These are phyloP conservation scores for Mechanitis messenoides DNA, from an alignment of 2,888 invertebrate species.

Conservation along the genomic window DNA sequence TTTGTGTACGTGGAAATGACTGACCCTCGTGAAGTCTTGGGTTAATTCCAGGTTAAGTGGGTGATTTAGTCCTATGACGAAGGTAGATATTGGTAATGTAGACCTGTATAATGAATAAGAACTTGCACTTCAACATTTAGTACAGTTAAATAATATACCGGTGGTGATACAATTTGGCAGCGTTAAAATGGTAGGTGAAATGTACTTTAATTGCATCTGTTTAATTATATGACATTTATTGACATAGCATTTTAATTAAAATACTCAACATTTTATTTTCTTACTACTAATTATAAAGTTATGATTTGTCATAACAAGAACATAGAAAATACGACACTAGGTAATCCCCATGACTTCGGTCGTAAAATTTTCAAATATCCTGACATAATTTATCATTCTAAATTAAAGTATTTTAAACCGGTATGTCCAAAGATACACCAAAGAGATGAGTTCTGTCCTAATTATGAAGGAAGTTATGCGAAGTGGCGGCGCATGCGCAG, in stretches of 20 bases:
- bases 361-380: too few relatives aligned
- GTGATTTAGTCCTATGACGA: not conserved
- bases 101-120: not conserved
- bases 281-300: too few relatives aligned
- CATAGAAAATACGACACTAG: too few relatives aligned
- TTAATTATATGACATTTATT: conserved; percentile 1
- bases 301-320: too few relatives aligned
- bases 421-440: too few relatives aligned
- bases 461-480: conserved; percentile 41
- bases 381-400: too few relatives aligned
- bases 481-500: conserved; percentile 42
- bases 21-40: too few relatives aligned
- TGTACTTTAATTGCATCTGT: not conserved
- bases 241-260: not conserved
- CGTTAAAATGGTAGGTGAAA: conserved; percentile 10
- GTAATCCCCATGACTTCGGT: too few relatives aligned
- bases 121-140: not conserved
- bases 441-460: conserved; percentile 22
- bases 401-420: too few relatives aligned
- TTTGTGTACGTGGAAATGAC: too few relatives aligned
- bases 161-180: conserved; percentile 1
- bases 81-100: not conserved
- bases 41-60: not conserved
- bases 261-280: not conserved
- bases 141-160: not conserved